Conservation (phyloP, 2,888 invertebrate genomes). For the Andrena bucephala region DNA sequence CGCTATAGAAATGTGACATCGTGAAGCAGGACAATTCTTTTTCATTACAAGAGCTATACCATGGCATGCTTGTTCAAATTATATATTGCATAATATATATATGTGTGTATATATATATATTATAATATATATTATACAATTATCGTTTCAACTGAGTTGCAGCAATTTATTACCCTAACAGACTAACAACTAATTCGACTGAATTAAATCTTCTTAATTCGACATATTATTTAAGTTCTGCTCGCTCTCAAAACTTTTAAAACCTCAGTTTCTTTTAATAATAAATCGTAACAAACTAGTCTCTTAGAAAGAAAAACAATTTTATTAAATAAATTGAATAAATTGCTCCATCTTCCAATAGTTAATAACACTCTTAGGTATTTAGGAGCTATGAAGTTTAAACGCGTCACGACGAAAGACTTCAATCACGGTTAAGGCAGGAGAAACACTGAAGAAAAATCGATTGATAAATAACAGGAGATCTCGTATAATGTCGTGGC, state of each 20-base stretch:
- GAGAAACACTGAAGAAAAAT: slow-evolving; percentile 45
- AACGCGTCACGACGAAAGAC: slow-evolving; percentile 48
- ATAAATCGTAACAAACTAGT: slow-evolving; percentile 26
- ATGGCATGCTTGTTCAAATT: slow-evolving; percentile 38
- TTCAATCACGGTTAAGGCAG: slow-evolving; percentile 62
- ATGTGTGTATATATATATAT: slow-evolving; percentile 12
- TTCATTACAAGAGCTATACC: slow-evolving; percentile 28
- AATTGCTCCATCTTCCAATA: slow-evolving; percentile 39
- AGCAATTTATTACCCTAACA: slow-evolving; percentile 53
- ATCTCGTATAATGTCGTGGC: slow-evolving; percentile 37
- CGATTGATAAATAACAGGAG: slow-evolving; percentile 42
- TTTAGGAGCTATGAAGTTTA: slow-evolving; percentile 31
- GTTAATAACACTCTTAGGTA: slow-evolving; percentile 46
- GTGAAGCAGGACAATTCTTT: slow-evolving; percentile 23
- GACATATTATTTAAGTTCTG: slow-evolving; percentile 27
- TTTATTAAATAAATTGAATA: slow-evolving; percentile 61
- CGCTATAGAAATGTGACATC: slow-evolving; percentile 27
- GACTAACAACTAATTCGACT: slow-evolving; percentile 41
- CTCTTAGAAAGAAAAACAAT: slow-evolving; percentile 43
- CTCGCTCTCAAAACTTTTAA: slow-evolving; percentile 9
- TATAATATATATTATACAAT: slow-evolving; percentile 5
- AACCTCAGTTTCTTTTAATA: slow-evolving; percentile 13
- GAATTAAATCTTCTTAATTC: slow-evolving; percentile 32
- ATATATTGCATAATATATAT: slow-evolving; percentile 27
- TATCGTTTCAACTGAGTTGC: slow-evolving; percentile 28